These are phyloP conservation scores for Triplophysa bombifrons DNA, from an alignment of 2,797 vertebrate genomes.

Conservation along the genomic window DNA sequence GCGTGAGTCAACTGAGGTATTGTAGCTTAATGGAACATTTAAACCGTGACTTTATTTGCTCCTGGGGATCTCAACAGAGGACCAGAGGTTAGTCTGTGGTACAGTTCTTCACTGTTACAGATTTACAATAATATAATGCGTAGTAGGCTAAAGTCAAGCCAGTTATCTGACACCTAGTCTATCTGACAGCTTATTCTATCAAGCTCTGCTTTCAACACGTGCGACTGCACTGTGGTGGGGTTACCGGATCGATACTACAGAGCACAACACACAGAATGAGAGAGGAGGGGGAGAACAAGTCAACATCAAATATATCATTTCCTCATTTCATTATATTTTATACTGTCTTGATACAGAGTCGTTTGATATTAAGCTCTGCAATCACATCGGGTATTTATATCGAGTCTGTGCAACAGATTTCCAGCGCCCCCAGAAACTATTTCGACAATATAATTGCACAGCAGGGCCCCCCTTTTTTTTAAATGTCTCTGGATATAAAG, in stretches of 20 bases:
- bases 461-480: slow-evolving; percentile 22
- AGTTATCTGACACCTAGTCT: slow-evolving; percentile 31
- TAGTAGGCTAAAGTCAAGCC: slow-evolving; percentile 7
- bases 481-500: slow-evolving; percentile 22
- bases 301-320: slow-evolving; percentile 4
- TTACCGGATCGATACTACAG: slow-evolving; percentile 10
- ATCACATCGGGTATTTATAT: slow-evolving; percentile 1
- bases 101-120: no score
- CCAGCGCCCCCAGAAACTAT: slow-evolving; percentile 17
- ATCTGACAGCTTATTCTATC: slow-evolving; percentile 33
- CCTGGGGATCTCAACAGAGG: background rate
- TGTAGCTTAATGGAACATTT: background rate
- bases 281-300: slow-evolving; percentile 3
- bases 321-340: slow-evolving; percentile 8
- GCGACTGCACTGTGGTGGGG: slow-evolving; percentile 18
- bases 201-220: slow-evolving; percentile 26
- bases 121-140: no score
- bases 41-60: background rate
- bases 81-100: background rate
- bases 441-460: slow-evolving; percentile 39
- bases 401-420: slow-evolving; percentile 27
- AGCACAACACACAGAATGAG: background rate
- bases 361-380: background rate
- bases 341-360: background rate
- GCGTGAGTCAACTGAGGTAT: background rate